Percentiles rank a stretch among this genome's conserved stretches.
phyloP scores from a whole-genome alignment of 2,888 invertebrate species.

The Eupithecia subfuscata region DNA sequence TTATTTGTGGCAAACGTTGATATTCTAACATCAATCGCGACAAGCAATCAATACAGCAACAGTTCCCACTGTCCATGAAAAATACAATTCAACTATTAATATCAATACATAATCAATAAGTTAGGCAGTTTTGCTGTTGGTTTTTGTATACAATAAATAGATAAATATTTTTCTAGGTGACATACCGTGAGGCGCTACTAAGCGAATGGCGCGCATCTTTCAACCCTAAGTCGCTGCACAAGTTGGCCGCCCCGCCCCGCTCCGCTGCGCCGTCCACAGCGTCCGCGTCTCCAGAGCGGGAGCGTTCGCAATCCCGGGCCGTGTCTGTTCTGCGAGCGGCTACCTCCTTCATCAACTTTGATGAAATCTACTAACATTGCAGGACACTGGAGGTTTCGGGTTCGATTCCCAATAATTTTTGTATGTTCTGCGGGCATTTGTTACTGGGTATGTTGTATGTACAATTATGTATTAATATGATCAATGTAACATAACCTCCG shows the following conservation, averaged over 20 bases:
- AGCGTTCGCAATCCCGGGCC: constrained; percentile 71
- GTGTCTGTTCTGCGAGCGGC: constrained; percentile 76
- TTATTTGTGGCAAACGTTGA: too few relatives aligned
- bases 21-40: too few relatives aligned
- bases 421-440: neutral
- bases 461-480: too few relatives aligned
- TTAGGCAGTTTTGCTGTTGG: too few relatives aligned
- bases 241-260: constrained; percentile 69
- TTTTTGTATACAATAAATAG: neutral
- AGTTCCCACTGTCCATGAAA: neutral
- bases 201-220: constrained; percentile 77
- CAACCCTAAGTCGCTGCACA: constrained; percentile 68
- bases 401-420: neutral
- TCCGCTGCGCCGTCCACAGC: constrained; percentile 68
- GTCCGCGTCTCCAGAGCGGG: constrained; percentile 62
- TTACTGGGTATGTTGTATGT: too few relatives aligned
- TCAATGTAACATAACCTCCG: neutral
- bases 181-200: constrained; percentile 67
- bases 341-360: constrained; percentile 76
- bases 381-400: neutral
- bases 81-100: neutral
- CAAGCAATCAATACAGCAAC: neutral
- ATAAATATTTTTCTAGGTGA: constrained; percentile 55
- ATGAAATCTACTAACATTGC: constrained; percentile 66
- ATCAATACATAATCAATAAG: too few relatives aligned